phyloP scores from a whole-genome alignment of 2,888 invertebrate species.

The Busseola fusca region DNA sequence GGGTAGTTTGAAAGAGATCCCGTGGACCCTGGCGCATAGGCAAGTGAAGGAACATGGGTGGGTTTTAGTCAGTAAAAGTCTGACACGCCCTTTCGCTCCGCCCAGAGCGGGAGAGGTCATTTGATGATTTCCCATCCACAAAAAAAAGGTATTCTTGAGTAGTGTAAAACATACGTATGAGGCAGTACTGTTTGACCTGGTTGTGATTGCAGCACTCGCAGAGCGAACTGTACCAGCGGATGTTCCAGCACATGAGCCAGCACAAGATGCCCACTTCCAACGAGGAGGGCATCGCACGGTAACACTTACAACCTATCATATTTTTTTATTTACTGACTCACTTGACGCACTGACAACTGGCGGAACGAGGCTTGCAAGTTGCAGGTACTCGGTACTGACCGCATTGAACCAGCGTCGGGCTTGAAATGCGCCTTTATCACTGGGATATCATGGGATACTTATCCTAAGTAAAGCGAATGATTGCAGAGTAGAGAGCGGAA shows the following conservation, averaged over 20 bases:
- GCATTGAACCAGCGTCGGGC: neutral
- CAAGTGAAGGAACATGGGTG: too few species aligned
- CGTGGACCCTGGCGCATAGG: too few species aligned
- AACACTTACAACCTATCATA: slow-evolving; percentile 23
- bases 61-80: too few species aligned
- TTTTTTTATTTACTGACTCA: neutral
- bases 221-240: slow-evolving; percentile 91
- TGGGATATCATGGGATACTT: neutral
- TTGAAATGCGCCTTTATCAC: neutral
- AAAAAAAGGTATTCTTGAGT: too few species aligned
- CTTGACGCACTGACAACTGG: neutral
- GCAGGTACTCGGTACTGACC: neutral
- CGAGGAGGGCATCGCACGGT: slow-evolving; percentile 90
- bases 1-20: too few species aligned
- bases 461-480: too few species aligned
- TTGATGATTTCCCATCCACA: too few species aligned
- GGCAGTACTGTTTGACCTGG: neutral
- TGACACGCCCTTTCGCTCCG: too few species aligned
- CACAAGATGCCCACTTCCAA: slow-evolving; percentile 89
- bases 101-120: too few species aligned
- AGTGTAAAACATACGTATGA: neutral
- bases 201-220: slow-evolving; percentile 90
- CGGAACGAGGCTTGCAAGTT: neutral
- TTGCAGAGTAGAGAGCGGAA: slow-evolving; percentile 69
- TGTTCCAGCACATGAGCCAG: slow-evolving; percentile 93